Conservation (phyloP, 2,113 vertebrate genomes). For the Silurus meridionalis region DNA sequence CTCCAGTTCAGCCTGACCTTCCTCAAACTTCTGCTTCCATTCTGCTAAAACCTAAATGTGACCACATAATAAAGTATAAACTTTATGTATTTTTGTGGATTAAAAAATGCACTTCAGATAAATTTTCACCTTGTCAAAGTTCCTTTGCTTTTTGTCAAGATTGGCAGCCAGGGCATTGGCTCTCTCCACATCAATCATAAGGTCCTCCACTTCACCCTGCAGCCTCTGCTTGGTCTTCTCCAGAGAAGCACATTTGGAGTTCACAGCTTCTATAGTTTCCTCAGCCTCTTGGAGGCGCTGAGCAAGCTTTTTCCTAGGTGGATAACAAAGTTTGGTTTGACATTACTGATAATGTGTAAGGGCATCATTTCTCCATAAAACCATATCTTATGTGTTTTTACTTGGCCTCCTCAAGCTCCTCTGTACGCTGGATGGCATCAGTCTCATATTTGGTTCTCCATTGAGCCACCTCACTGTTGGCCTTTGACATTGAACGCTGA, state of each 20-base stretch:
- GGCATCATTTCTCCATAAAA: not conserved
- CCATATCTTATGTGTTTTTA: conserved; percentile 50
- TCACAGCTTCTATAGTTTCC: conserved; percentile 76
- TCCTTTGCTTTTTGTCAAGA: conserved; percentile 52
- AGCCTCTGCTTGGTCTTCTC: conserved; percentile 82
- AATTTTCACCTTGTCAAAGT: conserved; percentile 50
- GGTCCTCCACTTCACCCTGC: conserved; percentile 62
- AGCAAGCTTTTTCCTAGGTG: conserved; percentile 78
- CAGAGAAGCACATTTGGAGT: conserved; percentile 77
- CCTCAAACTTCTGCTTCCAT: conserved; percentile 82
- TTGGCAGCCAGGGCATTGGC: conserved; percentile 46
- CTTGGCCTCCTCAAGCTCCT: conserved; percentile 85
- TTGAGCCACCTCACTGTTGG: conserved; percentile 83
- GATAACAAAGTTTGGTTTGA: not conserved
- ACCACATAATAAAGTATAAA: not conserved
- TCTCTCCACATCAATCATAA: conserved; percentile 49
- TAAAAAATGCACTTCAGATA: not conserved
- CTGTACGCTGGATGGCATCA: conserved; percentile 81
- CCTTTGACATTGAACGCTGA: conserved; percentile 81
- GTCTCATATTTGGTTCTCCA: conserved; percentile 86
- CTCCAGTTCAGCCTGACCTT: conserved; percentile 73
- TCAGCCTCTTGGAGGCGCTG: conserved; percentile 81
- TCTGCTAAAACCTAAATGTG: conserved; percentile 73
- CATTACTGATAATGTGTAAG: not conserved
- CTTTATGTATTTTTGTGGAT: not conserved